Evolutionary conservation across 2,888 invertebrate species (phyloP), one percentile per base, ranked within the genome.

Genomic region (Gonocerus acuteangulatus): DNA sequence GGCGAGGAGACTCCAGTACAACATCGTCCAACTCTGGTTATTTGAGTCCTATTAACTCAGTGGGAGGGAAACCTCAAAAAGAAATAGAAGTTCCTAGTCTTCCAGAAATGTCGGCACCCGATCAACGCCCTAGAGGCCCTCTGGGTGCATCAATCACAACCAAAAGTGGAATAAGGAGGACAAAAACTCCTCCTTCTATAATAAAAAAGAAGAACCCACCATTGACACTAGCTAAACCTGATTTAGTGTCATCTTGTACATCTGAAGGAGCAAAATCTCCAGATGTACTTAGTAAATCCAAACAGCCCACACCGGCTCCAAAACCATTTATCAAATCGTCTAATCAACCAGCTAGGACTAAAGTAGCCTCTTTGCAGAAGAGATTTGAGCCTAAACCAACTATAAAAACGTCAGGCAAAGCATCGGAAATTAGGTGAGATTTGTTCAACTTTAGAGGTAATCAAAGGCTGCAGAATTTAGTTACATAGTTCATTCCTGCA

Each of bases 281-380:
- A 1, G 65, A 65, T 19, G 61, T 65, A 16, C 58, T 65, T 42
- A 16, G 36, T 32, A 61, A 61, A 54, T 32, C 47, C 32, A 49
- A 60, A 16, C 57, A 49, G 11, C 62, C 62, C 1, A 49, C 22
- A 23, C 23, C 48, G 2, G 59, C 62, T 15, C 22, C 48, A 0
- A 68, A 66, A 63, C 69, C 61, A 52, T 42, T 58, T 9, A 39
- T 60, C 1, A 64, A 62, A 21, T 15, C 42, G 1, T 48, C 34
- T 4, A 45, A 69, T 67, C 49, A 71, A 61, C 71, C 77, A 1
- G 73, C 73, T 58, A 82, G 82, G 71, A 86, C 86, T 18, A 86
- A 83, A 72, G 86, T 88, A 59, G 87, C 87, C 27, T 83, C 84
- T 62, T 75, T 89, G 68, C 88, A 89, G 70, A 87, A 87, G 70